phyloP scores from a whole-genome alignment of 1,140 invertebrate species.

The Caenorhabditis brenneri region DNA sequence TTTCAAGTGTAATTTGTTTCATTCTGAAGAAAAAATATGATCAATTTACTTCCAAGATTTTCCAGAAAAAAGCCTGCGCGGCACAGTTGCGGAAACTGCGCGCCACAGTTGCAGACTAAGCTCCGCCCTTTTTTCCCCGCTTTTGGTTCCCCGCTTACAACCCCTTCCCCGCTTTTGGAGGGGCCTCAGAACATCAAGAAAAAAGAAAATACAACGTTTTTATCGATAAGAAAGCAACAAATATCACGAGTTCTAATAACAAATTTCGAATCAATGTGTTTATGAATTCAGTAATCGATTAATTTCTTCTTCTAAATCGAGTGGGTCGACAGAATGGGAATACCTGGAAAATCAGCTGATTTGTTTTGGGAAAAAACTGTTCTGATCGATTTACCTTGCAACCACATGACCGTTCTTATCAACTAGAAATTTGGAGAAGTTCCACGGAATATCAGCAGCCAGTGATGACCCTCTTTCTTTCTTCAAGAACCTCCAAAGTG shows the following conservation, averaged over 20 bases:
- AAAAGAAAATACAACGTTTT: neutral
- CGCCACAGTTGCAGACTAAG: too few relatives aligned
- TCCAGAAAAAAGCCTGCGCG: too few relatives aligned
- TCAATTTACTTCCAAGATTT: too few relatives aligned
- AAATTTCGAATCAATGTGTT: neutral
- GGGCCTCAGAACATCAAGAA: neutral
- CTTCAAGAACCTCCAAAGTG: slow-evolving; percentile 71
- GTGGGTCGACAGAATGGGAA: slow-evolving; percentile 14
- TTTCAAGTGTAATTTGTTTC: too few relatives aligned
- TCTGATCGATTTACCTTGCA: neutral
- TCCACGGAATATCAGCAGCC: slow-evolving; percentile 18
- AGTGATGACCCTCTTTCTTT: slow-evolving; percentile 62
- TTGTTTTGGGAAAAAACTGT: neutral
- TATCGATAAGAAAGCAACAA: neutral
- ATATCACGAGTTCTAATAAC: neutral
- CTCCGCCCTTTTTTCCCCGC: too few relatives aligned
- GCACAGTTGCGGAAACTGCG: too few relatives aligned
- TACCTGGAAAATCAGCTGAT: neutral
- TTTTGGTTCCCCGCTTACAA: too few relatives aligned
- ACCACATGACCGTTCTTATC: slow-evolving; percentile 17
- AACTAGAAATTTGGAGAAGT: slow-evolving; percentile 8
- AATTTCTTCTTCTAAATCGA: slow-evolving; percentile 30
- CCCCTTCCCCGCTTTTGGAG: too few relatives aligned
- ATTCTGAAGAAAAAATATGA: too few relatives aligned
- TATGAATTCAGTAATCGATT: slow-evolving; percentile 1